phyloP scores from a whole-genome alignment of 2,113 vertebrate genomes.

The Corynorhinus townsendii region DNA sequence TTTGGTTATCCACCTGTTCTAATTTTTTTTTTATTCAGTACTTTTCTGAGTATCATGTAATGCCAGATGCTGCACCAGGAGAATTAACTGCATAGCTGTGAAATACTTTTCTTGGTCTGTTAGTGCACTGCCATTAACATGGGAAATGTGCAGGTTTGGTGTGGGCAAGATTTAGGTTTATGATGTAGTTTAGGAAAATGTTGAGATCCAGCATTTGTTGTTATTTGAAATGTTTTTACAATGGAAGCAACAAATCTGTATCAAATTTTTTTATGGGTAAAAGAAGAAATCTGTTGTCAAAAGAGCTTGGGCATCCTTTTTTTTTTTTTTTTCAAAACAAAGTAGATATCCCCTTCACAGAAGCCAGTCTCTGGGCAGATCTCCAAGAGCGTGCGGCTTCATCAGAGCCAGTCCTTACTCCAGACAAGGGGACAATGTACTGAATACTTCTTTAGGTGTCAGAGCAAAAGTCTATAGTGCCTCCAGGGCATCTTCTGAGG shows the following conservation, averaged over 20 bases:
- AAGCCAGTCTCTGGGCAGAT: background rate
- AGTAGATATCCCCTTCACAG: background rate
- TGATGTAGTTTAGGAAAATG: background rate
- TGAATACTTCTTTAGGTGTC: background rate
- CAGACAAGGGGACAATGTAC: background rate
- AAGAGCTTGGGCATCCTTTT: background rate
- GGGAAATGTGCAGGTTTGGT: background rate
- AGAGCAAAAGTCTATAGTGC: background rate
- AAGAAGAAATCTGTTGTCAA: background rate
- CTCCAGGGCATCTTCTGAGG: background rate
- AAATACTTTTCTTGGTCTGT: background rate
- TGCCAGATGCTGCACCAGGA: background rate
- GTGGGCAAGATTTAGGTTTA: background rate
- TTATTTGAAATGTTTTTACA: constrained; percentile 19
- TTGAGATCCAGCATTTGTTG: background rate
- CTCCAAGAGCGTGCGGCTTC: background rate
- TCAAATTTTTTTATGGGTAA: background rate
- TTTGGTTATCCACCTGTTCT: background rate
- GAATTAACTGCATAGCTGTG: background rate
- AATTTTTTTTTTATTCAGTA: constrained; percentile 53
- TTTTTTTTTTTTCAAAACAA: background rate
- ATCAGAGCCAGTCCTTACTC: background rate
- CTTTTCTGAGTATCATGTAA: background rate
- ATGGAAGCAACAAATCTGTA: background rate
- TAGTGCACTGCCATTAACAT: background rate